Conservation (phyloP, 2,888 invertebrate species). For the Macrosiphum euphorbiae region DNA sequence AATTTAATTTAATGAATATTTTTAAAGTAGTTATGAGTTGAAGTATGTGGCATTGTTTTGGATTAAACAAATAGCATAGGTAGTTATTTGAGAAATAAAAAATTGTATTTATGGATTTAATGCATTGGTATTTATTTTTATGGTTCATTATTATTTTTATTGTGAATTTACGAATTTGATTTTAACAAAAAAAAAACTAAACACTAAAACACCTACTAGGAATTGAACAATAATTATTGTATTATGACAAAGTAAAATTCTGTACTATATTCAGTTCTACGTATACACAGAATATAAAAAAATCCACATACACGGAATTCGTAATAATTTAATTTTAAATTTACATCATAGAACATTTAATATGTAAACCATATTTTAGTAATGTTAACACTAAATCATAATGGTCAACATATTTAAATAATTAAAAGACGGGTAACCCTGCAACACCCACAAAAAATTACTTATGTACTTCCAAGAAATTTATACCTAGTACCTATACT, state of each 20-base stretch:
- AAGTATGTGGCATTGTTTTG: background rate
- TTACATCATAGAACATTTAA: too few species aligned
- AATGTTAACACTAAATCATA: background rate
- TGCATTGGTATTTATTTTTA: background rate
- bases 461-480: background rate
- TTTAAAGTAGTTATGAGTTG: background rate
- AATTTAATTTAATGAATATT: too few species aligned
- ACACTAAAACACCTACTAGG: background rate
- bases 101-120: background rate
- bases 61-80: background rate
- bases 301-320: too few species aligned
- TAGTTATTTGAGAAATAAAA: background rate
- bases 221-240: background rate
- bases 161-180: background rate
- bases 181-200: background rate
- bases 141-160: too few species aligned
- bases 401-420: conserved; percentile 28
- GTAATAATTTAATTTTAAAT: too few species aligned
- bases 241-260: background rate
- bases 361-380: background rate
- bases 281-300: too few species aligned
- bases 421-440: background rate
- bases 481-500: background rate
- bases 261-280: too few species aligned
- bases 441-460: background rate